A percentile compares a stretch with the other conserved stretches of the same genome.
Conservation (phyloP, 2,888 invertebrate species). For the Tinea semifulvella region DNA sequence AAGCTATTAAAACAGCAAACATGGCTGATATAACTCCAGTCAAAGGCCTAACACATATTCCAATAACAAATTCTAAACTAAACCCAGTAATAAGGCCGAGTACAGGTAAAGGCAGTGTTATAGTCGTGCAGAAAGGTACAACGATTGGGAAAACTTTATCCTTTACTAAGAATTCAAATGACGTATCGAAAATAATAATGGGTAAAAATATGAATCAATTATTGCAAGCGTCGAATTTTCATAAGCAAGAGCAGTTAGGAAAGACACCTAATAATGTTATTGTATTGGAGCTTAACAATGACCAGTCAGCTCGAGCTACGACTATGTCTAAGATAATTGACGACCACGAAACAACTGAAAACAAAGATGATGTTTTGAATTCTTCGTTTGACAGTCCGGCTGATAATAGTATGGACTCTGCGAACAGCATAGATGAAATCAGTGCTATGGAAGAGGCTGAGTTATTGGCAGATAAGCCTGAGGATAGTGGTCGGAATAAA, state of each 20-base stretch:
- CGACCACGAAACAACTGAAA: conserved; percentile 36
- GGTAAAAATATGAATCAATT: conserved; percentile 59
- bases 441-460: conserved; percentile 36
- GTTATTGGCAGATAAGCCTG: conserved; percentile 35
- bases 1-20: conserved; percentile 50
- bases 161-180: conserved; percentile 55
- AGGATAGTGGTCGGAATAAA: conserved; percentile 35
- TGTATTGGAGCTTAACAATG: conserved; percentile 56
- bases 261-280: conserved; percentile 52
- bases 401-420: conserved; percentile 53
- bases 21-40: conserved; percentile 56
- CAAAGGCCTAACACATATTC: conserved; percentile 44
- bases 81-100: conserved; percentile 54
- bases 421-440: conserved; percentile 44
- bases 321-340: conserved; percentile 59
- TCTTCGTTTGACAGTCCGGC: conserved; percentile 68
- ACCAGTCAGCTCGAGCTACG: conserved; percentile 51
- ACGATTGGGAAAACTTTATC: conserved; percentile 57
- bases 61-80: conserved; percentile 44
- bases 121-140: conserved; percentile 68
- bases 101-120: conserved; percentile 64
- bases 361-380: conserved; percentile 28
- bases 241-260: conserved; percentile 42
- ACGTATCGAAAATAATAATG: conserved; percentile 62
- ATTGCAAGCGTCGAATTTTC: conserved; percentile 31